phyloP scores from a whole-genome alignment of 2,888 invertebrate species.

The Pristionchus maxplancki region DNA sequence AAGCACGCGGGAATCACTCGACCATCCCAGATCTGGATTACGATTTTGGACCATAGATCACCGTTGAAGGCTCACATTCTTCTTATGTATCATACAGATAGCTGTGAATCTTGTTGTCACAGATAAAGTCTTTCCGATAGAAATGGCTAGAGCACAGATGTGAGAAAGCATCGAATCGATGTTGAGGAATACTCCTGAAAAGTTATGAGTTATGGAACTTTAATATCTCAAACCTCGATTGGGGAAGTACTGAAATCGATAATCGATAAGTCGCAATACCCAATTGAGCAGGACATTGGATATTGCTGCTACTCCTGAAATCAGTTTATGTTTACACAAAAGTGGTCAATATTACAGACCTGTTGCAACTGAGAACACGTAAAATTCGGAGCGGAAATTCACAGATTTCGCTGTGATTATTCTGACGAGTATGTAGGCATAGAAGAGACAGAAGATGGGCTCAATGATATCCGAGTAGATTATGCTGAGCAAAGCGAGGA shows the following conservation, averaged over 20 bases:
- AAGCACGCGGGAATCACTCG: neutral
- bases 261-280: neutral
- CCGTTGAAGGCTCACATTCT: neutral
- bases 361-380: neutral
- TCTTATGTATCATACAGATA: neutral
- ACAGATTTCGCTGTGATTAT: neutral
- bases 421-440: neutral
- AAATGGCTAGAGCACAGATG: neutral
- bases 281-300: neutral
- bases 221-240: neutral
- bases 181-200: neutral
- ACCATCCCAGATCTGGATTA: slow-evolving; percentile 9
- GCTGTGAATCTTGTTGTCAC: neutral
- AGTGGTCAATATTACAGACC: neutral
- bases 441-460: neutral
- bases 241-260: neutral
- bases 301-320: neutral
- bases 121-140: neutral
- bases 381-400: neutral
- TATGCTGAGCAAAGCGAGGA: too few species aligned
- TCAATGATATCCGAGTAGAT: slow-evolving; percentile 8
- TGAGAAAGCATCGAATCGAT: neutral
- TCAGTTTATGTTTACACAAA: neutral
- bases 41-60: too few species aligned
- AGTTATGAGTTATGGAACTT: neutral